Base-by-base conservation (phyloP, 2,797 vertebrate genomes). In the Typhlichthys eigenmanni region DNA sequence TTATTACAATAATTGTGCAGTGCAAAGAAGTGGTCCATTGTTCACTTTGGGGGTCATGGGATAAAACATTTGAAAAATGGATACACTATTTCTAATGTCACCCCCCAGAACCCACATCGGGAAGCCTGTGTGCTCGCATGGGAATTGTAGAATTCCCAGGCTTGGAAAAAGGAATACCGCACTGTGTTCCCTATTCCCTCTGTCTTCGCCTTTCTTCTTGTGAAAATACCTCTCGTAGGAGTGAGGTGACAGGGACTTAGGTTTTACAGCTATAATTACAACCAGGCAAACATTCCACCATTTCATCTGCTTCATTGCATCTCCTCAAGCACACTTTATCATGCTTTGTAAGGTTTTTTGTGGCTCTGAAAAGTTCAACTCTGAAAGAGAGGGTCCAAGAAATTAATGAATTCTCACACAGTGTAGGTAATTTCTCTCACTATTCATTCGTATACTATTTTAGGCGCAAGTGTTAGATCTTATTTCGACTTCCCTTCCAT, bases 241-340 rank as follows among this genome's bases (percentile, higher is more conserved):
- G 64, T 49, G 69, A 64, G 60, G 49, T 66, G 66, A 69, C 48
- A 58, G 68, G 72, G 63, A 60, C 46, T 56, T 46, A 46, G 13
- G 14, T 61, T 70, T 65, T 11, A 60, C 34, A 29, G 58, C 34
- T 48, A 32, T 81, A 74, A 77, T 77, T 63, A 75, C 52, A 58
- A 75, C 70, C 72, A 76, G 74, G 71, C 55, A 61, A 17, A 61
- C 45, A 13, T 58, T 24, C 5, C 38, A 24, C 9, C 38, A 24
- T 49, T 19, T 34, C 45, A 16, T 5, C 16, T 61, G 13, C 51
- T 48, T 34, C 32, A 17, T 24, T 12, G 52, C 38, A 47, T 54
- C 16, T 51, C 24, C 47, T 29, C 24, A 29, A 29, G 24, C 24
- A 47, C 16, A 46, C 47, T 57, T 32, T 13, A 19, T 53, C 24